Evolutionary conservation across 2,888 invertebrate species (phyloP), one percentile per base, ranked within the genome.

Genomic region (Timema podura): DNA sequence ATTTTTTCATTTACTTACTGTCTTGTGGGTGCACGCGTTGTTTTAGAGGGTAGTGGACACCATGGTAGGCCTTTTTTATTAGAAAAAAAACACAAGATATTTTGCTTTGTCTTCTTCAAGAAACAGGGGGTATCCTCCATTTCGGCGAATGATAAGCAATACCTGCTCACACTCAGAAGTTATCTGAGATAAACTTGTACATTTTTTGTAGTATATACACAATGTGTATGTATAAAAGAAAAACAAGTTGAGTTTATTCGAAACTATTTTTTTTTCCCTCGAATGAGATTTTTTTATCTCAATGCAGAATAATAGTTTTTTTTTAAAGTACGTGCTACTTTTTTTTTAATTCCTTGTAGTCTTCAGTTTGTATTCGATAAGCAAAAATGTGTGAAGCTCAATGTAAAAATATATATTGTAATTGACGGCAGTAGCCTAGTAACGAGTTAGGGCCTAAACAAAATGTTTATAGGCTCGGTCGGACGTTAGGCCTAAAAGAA

Each of bases 191-290:
- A 49, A 44, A 71, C 70, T 71, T 65, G 67, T 54, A 71, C 68
- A 65, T 48, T 72, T 72, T 72, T 70, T 72, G 72, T 73, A 73
- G 72, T 65, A 70, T 71, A 72, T 72, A 71, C 72, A 72, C 71
- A 51, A 71, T 72, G 72, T 73, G 73, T 73, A 72, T 71, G 68
- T 68, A 71, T 73, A 48, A 45, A 61, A 30, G 61, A 6, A 61
- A 15, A 57, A 30, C 30, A n/a, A n/a, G 11, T 61, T 15, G 5
- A 16, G 61, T 8, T 13, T 61, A 30, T 15, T 5, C 30, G 45
- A 9, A 30, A 16, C 9, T 30, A 44, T 61, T 61, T 61, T 61
- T 44, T 15, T 16, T 54, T 54, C 54, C 7, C 7, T 54, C n/a
- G 16, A 66, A 48, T 48, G 16, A 45, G 48, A 48, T 48, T 66